These are phyloP conservation scores for Phyllotreta striolata DNA, from an alignment of 2,888 invertebrate genomes.

Conservation along the genomic window DNA sequence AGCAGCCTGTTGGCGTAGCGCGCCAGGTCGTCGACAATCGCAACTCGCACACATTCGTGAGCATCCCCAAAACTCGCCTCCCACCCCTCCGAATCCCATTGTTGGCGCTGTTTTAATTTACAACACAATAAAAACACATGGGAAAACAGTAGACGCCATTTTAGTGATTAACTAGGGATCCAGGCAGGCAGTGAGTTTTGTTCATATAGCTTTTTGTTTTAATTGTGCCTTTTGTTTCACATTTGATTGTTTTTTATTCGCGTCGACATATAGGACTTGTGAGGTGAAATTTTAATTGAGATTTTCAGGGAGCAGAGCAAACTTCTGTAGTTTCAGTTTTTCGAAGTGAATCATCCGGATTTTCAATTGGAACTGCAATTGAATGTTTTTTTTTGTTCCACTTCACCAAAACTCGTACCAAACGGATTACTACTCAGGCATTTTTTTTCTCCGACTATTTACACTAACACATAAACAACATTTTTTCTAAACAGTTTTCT, in stretches of 20 bases:
- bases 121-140: conserved; percentile 65
- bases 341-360: conserved; percentile 24
- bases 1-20: conserved; percentile 44
- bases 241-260: conserved; percentile 59
- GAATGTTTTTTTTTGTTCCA: background rate
- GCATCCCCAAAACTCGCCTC: conserved; percentile 51
- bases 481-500: too few relatives aligned
- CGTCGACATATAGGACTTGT: conserved; percentile 51
- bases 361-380: conserved; percentile 26
- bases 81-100: conserved; percentile 59
- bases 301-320: conserved; percentile 54
- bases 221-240: conserved; percentile 60
- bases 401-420: background rate
- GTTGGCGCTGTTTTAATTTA: conserved; percentile 62
- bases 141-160: conserved; percentile 65
- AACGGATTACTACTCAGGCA: background rate
- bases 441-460: too few relatives aligned
- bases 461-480: too few relatives aligned
- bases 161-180: conserved; percentile 64
- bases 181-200: conserved; percentile 59
- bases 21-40: conserved; percentile 49
- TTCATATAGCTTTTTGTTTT: conserved; percentile 62
- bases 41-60: conserved; percentile 57
- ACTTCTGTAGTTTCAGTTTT: conserved; percentile 29
- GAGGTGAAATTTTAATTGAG: conserved; percentile 61